These are phyloP conservation scores for Rafetus swinhoei DNA, from an alignment of 2,113 vertebrate genomes.

Conservation along the genomic window DNA sequence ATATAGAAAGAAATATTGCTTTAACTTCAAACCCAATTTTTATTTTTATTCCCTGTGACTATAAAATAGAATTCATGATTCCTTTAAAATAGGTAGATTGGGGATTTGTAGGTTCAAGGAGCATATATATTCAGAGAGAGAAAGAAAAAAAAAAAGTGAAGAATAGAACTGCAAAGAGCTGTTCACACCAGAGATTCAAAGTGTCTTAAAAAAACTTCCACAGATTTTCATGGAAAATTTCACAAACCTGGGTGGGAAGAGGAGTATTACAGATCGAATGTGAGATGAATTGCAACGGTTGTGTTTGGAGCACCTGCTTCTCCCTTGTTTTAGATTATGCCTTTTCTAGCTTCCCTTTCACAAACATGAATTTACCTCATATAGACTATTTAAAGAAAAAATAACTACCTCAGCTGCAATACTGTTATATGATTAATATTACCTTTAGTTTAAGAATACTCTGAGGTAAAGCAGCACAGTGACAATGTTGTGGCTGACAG, in stretches of 20 bases:
- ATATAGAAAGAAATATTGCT: not conserved
- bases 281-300: conserved; percentile 23
- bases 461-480: not conserved
- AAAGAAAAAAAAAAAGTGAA: not conserved
- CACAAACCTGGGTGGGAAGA: conserved; percentile 7
- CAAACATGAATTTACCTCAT: conserved; percentile 28
- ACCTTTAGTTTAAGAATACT: conserved; percentile 27
- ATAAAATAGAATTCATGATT: conserved; percentile 3
- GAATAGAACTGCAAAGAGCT: not conserved
- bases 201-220: not conserved
- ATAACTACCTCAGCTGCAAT: not conserved
- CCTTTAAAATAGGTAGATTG: not conserved
- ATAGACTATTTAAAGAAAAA: not conserved
- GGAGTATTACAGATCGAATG: conserved; percentile 27
- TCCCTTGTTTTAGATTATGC: conserved; percentile 58
- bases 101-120: conserved; percentile 17
- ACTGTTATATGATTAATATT: conserved; percentile 1
- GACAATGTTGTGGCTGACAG: not conserved
- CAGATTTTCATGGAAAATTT: conserved; percentile 7
- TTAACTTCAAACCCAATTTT: not conserved
- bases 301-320: conserved; percentile 34
- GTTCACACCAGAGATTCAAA: not conserved
- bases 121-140: not conserved
- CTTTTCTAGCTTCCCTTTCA: conserved; percentile 42
- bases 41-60: not conserved